Percentiles rank a stretch among this genome's conserved stretches.
phyloP scores from a whole-genome alignment of 2,888 invertebrate species.

The Drosophila multiciliata region DNA sequence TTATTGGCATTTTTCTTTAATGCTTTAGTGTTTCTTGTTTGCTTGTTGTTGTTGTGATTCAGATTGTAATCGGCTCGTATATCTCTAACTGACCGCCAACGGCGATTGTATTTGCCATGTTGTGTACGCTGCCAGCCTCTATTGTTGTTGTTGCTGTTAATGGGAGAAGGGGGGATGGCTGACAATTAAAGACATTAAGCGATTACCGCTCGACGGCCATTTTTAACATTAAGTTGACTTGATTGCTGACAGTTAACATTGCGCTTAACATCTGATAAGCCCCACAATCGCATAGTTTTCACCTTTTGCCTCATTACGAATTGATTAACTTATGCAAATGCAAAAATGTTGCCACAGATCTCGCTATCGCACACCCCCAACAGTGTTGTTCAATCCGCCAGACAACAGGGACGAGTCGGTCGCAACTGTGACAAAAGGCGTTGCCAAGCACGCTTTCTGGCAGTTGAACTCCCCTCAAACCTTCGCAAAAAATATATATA shows the following conservation, averaged over 20 bases:
- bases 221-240: slow-evolving; percentile 51
- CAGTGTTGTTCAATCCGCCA: slow-evolving; percentile 17
- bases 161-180: slow-evolving; percentile 17
- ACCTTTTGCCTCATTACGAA: slow-evolving; percentile 79
- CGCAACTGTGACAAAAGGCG: slow-evolving; percentile 78
- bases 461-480: slow-evolving; percentile 29
- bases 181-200: slow-evolving; percentile 68
- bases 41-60: slow-evolving; percentile 13
- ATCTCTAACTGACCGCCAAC: slow-evolving; percentile 53
- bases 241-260: slow-evolving; percentile 65
- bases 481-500: slow-evolving; percentile 10
- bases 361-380: slow-evolving; percentile 41
- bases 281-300: slow-evolving; percentile 57
- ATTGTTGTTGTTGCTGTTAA: slow-evolving; percentile 25
- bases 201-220: slow-evolving; percentile 43
- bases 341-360: slow-evolving; percentile 58
- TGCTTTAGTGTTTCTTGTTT: slow-evolving; percentile 24
- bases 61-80: slow-evolving; percentile 67
- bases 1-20: slow-evolving; percentile 70
- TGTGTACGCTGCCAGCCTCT: slow-evolving; percentile 15
- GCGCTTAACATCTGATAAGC: slow-evolving; percentile 51
- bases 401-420: slow-evolving; percentile 13
- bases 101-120: slow-evolving; percentile 45
- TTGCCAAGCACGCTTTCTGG: slow-evolving; percentile 72
- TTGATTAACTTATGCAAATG: slow-evolving; percentile 83